Evolutionary conservation across 2,797 vertebrate species (phyloP).

Genomic region (Schizothorax lantsangensis): DNA sequence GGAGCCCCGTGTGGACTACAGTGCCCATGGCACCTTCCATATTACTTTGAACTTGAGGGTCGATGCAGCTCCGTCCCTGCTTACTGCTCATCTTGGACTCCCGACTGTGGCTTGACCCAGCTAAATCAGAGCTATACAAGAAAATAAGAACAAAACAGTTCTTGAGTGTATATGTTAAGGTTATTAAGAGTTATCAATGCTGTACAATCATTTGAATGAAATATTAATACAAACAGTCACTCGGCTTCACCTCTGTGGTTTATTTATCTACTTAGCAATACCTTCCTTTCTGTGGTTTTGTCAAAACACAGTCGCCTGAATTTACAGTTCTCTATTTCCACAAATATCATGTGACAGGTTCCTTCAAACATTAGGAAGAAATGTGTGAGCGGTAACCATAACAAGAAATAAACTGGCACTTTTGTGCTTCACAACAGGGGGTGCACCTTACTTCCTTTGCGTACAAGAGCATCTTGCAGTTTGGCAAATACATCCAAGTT

Average conservation of each 20-base stretch:
- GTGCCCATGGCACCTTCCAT: slow-evolving; percentile 71
- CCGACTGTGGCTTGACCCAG: not conserved
- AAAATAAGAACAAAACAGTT: slow-evolving; percentile 10
- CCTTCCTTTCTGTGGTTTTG: slow-evolving; percentile 24
- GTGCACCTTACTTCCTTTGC: slow-evolving; percentile 25
- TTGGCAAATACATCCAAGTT: not conserved
- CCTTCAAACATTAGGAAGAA: slow-evolving; percentile 18
- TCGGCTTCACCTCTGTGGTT: slow-evolving; percentile 25
- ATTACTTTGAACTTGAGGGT: slow-evolving; percentile 77
- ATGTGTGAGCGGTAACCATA: slow-evolving; percentile 34
- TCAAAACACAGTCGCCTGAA: not conserved
- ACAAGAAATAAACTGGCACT: slow-evolving; percentile 6
- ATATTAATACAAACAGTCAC: not conserved
- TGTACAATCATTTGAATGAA: not conserved
- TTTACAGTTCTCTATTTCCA: not conserved
- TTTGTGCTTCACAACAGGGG: slow-evolving; percentile 7
- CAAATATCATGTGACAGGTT: slow-evolving; percentile 10
- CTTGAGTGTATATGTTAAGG: not conserved
- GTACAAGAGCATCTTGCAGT: not conserved
- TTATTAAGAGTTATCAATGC: not conserved
- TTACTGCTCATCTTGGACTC: slow-evolving; percentile 81
- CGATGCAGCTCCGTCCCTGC: slow-evolving; percentile 69
- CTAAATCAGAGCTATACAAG: slow-evolving; percentile 65
- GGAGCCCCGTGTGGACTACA: slow-evolving; percentile 61
- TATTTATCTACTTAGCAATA: slow-evolving; percentile 6